These are phyloP conservation scores for Ptyas mucosa DNA, from an alignment of 2,113 vertebrate genomes.

Conservation along the genomic window DNA sequence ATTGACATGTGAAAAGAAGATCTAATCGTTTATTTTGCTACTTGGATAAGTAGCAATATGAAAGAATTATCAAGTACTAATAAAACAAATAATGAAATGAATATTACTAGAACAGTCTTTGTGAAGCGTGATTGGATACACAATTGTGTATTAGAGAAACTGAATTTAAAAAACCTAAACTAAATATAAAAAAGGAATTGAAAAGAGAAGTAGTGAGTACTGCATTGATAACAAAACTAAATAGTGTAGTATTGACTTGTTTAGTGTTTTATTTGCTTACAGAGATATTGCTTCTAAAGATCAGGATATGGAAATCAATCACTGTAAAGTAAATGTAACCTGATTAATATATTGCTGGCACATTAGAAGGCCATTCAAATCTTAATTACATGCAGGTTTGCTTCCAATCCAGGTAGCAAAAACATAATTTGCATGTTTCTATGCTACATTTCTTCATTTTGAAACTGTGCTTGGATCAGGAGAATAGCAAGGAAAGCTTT, in stretches of 20 bases:
- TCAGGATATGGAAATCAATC: neutral
- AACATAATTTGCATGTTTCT: neutral
- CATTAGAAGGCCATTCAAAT: neutral
- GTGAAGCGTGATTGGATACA: neutral
- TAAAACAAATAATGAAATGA: neutral
- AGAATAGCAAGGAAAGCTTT: neutral
- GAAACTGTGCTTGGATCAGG: neutral
- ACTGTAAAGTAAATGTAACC: neutral
- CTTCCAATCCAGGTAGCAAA: neutral
- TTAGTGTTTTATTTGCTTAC: neutral
- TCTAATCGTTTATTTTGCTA: neutral
- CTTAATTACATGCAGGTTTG: neutral
- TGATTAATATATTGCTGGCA: slow-evolving; percentile 8
- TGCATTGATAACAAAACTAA: neutral
- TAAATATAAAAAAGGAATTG: neutral
- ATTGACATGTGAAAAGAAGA: neutral
- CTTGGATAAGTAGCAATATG: neutral
- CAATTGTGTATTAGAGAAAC: neutral
- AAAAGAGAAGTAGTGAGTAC: neutral
- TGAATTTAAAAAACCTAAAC: neutral
- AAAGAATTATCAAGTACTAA: neutral
- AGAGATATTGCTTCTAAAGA: neutral
- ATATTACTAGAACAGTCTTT: neutral
- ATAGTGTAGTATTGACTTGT: neutral
- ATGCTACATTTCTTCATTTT: neutral